These are phyloP conservation scores for Pristionchus mayeri DNA, from an alignment of 2,888 invertebrate genomes.

Conservation along the genomic window DNA sequence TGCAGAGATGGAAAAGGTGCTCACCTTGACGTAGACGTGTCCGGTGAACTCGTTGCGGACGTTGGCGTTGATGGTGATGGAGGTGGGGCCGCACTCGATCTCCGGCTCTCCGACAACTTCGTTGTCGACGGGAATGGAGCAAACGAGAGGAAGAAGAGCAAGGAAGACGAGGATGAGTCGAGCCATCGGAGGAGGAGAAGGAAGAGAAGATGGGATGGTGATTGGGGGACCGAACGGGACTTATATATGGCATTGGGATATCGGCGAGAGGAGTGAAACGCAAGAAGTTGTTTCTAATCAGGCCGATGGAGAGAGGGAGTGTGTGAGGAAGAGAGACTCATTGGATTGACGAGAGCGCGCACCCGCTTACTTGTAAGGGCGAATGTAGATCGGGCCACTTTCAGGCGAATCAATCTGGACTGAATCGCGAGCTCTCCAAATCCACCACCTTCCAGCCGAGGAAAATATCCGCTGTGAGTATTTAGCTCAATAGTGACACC, in stretches of 20 bases:
- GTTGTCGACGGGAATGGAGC: conserved; percentile 48
- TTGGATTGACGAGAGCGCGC: neutral
- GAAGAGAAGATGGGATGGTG: conserved; percentile 32
- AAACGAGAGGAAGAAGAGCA: conserved; percentile 35
- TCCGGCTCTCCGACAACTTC: conserved; percentile 51
- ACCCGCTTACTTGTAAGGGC: conserved; percentile 29
- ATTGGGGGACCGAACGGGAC: neutral
- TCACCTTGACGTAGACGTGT: conserved; percentile 54
- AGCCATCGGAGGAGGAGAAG: conserved; percentile 35
- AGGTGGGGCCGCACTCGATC: conserved; percentile 52
- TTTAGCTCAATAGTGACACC: neutral
- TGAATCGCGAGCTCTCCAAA: conserved; percentile 42
- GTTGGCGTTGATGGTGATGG: conserved; percentile 51
- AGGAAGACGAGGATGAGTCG: conserved; percentile 21
- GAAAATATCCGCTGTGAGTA: conserved; percentile 41
- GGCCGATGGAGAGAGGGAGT: neutral
- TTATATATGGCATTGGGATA: conserved; percentile 23
- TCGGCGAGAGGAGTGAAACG: neutral
- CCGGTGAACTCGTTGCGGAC: conserved; percentile 53
- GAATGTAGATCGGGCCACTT: conserved; percentile 23
- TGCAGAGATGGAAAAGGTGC: neutral
- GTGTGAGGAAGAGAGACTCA: conserved; percentile 20
- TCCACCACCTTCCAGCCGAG: conserved; percentile 38
- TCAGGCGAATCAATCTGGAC: conserved; percentile 47
- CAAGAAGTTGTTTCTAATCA: conserved; percentile 47